Percentiles rank a stretch among this genome's conserved stretches.
Conservation (phyloP, 2,797 vertebrate genomes). For the Lepidocolaptes lacrymiger region DNA sequence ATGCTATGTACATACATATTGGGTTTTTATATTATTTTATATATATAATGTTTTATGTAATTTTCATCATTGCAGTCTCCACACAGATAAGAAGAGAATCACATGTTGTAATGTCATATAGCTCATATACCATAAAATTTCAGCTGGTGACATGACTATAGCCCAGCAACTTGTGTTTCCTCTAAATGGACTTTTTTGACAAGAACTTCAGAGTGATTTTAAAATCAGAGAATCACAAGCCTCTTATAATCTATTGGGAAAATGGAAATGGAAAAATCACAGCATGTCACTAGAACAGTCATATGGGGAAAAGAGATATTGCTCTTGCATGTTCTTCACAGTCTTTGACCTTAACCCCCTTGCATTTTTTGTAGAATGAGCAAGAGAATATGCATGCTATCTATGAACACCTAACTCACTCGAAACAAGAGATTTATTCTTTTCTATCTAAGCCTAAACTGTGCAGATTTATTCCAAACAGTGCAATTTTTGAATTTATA, state of each 20-base stretch:
- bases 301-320: neutral
- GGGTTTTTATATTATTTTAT: neutral
- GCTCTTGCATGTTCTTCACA: neutral
- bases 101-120: neutral
- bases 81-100: neutral
- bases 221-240: neutral
- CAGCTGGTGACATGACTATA: neutral
- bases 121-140: neutral
- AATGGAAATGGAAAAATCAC: neutral
- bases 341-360: neutral
- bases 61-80: neutral
- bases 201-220: neutral
- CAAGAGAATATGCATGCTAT: neutral
- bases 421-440: neutral
- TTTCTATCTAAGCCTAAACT: neutral
- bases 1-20: neutral
- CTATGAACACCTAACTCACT: neutral
- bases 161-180: neutral
- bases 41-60: neutral
- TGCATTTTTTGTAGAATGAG: neutral
- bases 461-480: neutral
- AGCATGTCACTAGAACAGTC: neutral
- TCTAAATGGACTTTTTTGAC: neutral
- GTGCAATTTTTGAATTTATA: neutral
- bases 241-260: neutral